Evolutionary conservation across 2,888 invertebrate genomes (phyloP).

Genomic region (Didymodactylos carnosus): DNA sequence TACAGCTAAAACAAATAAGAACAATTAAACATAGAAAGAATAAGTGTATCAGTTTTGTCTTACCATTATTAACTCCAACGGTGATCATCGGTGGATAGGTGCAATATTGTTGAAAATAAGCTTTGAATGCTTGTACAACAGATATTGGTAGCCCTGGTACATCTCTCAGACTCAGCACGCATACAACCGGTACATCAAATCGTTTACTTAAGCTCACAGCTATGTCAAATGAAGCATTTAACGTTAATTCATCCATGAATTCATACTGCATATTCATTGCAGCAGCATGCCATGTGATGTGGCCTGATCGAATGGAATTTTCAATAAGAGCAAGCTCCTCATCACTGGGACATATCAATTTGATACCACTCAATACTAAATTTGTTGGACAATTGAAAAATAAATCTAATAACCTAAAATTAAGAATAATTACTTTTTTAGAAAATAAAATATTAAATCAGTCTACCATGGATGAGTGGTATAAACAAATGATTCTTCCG

Average conservation of each 20-base stretch:
- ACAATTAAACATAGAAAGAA: no score
- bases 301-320: slow-evolving; percentile 20
- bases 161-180: slow-evolving; percentile 26
- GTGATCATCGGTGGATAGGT: slow-evolving; percentile 20
- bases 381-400: slow-evolving; percentile 26
- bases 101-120: slow-evolving; percentile 22
- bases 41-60: background rate
- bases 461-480: slow-evolving; percentile 30
- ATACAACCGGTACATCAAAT: slow-evolving; percentile 20
- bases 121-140: slow-evolving; percentile 21
- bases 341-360: slow-evolving; percentile 23
- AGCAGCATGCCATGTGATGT: slow-evolving; percentile 28
- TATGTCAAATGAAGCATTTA: slow-evolving; percentile 22
- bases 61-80: slow-evolving; percentile 24
- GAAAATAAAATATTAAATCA: slow-evolving; percentile 25
- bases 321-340: slow-evolving; percentile 18
- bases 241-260: slow-evolving; percentile 20
- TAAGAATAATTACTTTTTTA: slow-evolving; percentile 21
- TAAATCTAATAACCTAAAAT: slow-evolving; percentile 23
- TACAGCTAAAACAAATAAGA: slow-evolving; percentile 16
- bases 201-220: slow-evolving; percentile 20
- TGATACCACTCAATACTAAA: slow-evolving; percentile 20
- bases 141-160: slow-evolving; percentile 22
- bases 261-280: slow-evolving; percentile 32
- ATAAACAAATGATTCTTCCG: slow-evolving; percentile 20